Percentiles rank a stretch among this genome's conserved stretches.
Conservation (phyloP, 2,888 invertebrate genomes). For the Agriopis leucophaearia region DNA sequence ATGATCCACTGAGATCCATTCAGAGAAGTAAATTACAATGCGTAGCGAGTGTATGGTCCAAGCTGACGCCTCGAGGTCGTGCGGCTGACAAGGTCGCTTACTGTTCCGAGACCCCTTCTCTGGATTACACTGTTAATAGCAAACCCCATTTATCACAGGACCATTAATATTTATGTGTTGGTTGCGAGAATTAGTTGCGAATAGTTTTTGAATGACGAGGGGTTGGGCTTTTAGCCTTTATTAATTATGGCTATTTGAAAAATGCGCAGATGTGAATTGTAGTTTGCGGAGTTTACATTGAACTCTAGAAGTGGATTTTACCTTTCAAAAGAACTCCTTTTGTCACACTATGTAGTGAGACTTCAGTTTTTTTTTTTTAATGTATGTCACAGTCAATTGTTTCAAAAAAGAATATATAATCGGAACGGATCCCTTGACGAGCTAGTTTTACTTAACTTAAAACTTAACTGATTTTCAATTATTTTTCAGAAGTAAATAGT, state of each 20-base stretch:
- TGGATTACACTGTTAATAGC: conserved; percentile 56
- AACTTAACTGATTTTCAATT: too few relatives aligned
- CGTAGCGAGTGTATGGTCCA: conserved; percentile 25
- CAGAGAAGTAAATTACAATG: neutral
- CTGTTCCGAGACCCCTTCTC: conserved; percentile 49
- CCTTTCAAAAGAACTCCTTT: neutral
- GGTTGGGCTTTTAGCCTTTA: conserved; percentile 12
- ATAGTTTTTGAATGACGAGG: conserved; percentile 34
- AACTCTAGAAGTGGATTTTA: neutral
- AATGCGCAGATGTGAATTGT: neutral
- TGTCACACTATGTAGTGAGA: too few relatives aligned
- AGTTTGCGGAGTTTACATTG: neutral
- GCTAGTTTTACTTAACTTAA: too few relatives aligned
- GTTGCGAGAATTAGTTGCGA: conserved; percentile 27
- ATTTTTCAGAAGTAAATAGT: too few relatives aligned
- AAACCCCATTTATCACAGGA: conserved; percentile 46
- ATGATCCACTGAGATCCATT: neutral
- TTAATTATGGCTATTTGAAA: conserved; percentile 18
- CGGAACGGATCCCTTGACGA: too few relatives aligned
- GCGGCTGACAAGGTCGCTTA: conserved; percentile 49
- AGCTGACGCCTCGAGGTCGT: conserved; percentile 57
- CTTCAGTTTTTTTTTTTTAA: too few relatives aligned
- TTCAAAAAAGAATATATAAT: too few relatives aligned
- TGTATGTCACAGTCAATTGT: too few relatives aligned
- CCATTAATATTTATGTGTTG: conserved; percentile 45